These are phyloP conservation scores for Pedetes capensis DNA, from an alignment of 2,113 vertebrate genomes.

Conservation along the genomic window DNA sequence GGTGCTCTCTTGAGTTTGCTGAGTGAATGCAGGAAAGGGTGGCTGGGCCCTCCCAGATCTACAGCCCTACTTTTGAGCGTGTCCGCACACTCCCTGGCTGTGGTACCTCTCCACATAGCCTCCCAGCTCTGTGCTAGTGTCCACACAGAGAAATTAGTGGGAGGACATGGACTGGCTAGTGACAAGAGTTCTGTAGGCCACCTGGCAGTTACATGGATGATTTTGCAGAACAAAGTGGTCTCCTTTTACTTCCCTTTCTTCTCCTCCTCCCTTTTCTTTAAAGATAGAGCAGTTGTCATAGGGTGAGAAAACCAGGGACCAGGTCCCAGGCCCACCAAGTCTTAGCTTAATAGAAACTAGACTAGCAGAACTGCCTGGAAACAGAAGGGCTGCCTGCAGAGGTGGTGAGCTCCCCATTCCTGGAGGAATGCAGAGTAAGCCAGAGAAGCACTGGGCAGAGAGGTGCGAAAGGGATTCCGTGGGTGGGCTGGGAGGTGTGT, in stretches of 20 bases:
- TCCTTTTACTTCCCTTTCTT: neutral
- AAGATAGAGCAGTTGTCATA: neutral
- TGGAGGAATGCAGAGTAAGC: neutral
- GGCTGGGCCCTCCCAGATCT: neutral
- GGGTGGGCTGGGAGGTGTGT: fast-evolving
- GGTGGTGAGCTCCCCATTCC: neutral
- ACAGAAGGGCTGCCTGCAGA: neutral
- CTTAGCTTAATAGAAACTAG: neutral
- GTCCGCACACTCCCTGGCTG: neutral
- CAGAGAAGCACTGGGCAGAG: neutral
- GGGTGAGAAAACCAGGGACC: neutral
- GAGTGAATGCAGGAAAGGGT: neutral
- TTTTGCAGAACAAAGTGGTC: neutral
- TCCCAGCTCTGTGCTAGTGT: neutral
- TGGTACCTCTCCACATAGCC: neutral
- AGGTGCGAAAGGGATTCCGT: neutral
- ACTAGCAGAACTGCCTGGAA: neutral
- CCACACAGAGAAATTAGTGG: neutral
- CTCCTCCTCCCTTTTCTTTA: neutral
- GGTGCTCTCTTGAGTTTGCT: neutral
- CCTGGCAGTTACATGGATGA: no score
- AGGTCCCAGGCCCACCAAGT: neutral
- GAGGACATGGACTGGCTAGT: no score
- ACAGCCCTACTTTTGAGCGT: neutral
- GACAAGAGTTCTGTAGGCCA: neutral